Conservation (phyloP, 1,140 invertebrate species). For the Caenorhabditis tropicalis region DNA sequence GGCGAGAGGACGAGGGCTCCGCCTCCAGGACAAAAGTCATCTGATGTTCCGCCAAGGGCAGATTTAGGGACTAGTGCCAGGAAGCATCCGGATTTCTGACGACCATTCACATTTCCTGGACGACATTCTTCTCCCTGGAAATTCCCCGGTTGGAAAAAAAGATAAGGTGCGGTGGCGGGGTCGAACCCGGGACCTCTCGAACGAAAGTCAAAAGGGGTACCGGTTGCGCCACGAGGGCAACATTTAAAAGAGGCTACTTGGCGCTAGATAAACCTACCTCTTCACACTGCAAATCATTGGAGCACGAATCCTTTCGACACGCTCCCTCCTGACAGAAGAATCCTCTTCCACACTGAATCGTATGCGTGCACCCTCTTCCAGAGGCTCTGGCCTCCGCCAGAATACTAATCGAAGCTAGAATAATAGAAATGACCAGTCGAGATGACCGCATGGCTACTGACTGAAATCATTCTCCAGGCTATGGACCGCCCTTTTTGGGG, state of each 20-base stretch:
- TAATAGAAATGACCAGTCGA: not conserved
- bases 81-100: conserved; percentile 48
- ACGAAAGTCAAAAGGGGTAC: too few relatives aligned
- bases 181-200: too few relatives aligned
- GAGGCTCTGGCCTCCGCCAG: not conserved
- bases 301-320: conserved; percentile 41
- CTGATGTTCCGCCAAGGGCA: conserved; percentile 20
- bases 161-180: too few relatives aligned
- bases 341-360: conserved; percentile 41
- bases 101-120: conserved; percentile 51
- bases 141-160: not conserved
- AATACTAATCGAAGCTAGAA: not conserved
- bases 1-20: conserved; percentile 50
- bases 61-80: conserved; percentile 2
- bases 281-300: conserved; percentile 35
- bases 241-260: too few relatives aligned
- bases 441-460: conserved; percentile 18
- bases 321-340: conserved; percentile 16
- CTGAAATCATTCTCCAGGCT: not conserved
- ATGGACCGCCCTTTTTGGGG: not conserved
- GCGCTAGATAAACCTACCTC: not conserved
- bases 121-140: conserved; percentile 56
- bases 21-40: conserved; percentile 55
- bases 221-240: too few relatives aligned
- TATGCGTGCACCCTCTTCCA: conserved; percentile 14